A percentile compares a stretch with the other conserved stretches of the same genome.
These are phyloP conservation scores for Eudorcas thomsonii DNA, from an alignment of 2,113 vertebrate genomes.

Conservation along the genomic window DNA sequence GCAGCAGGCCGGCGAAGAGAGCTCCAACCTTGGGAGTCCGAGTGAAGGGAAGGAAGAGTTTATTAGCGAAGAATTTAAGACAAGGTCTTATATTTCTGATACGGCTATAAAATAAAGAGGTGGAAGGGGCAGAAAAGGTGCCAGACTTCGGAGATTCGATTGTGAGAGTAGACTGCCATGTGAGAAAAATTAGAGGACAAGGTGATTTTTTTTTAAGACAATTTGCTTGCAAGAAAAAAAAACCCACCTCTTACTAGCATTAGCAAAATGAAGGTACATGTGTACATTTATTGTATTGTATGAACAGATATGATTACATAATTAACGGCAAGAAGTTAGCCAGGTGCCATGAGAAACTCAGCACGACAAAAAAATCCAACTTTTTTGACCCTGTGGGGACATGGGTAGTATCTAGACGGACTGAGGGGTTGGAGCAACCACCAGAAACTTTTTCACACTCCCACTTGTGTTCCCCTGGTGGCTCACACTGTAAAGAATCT, in stretches of 20 bases:
- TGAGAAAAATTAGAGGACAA: neutral
- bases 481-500: neutral
- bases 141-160: neutral
- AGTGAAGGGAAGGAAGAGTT: neutral
- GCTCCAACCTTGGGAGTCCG: neutral
- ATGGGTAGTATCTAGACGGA: neutral
- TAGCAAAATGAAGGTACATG: neutral
- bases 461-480: neutral
- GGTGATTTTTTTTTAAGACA: no score
- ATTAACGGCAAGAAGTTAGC: neutral
- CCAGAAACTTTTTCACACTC: neutral
- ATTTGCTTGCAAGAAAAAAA: neutral
- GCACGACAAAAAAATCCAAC: neutral
- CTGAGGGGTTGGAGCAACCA: neutral
- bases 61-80: neutral
- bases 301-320: neutral
- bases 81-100: neutral
- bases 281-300: neutral
- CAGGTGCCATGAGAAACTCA: neutral
- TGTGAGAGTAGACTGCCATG: neutral
- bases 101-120: neutral
- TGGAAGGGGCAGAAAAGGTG: accelerated
- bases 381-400: neutral
- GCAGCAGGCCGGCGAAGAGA: neutral
- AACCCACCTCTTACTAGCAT: neutral